Conservation (phyloP, 2,888 invertebrate genomes). For the Punctoribates punctum region DNA sequence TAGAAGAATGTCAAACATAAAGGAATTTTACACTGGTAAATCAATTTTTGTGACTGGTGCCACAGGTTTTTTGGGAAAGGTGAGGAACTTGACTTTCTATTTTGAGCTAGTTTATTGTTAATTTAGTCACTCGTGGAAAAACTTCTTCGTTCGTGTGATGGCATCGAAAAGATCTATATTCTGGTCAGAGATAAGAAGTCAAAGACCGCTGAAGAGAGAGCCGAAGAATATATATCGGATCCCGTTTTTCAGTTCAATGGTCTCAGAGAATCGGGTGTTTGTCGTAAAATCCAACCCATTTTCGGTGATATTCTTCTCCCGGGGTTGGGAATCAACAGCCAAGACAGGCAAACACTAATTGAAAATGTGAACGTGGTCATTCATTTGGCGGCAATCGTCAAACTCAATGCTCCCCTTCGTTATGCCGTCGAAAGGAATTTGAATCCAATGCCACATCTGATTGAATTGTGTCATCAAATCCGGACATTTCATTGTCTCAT, state of each 20-base stretch:
- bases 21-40: not conserved
- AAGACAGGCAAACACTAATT: not conserved
- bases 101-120: too few species aligned
- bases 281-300: not conserved
- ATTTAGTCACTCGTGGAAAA: not conserved
- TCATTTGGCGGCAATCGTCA: not conserved
- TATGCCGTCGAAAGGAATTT: not conserved
- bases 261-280: not conserved
- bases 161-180: not conserved
- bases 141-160: not conserved
- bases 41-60: not conserved
- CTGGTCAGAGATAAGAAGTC: not conserved
- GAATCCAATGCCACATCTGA: not conserved
- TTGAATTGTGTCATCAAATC: constrained; percentile 24
- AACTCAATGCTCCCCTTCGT: not conserved
- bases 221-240: not conserved
- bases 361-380: not conserved
- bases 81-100: not conserved
- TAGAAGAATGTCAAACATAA: not conserved
- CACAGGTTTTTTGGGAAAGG: not conserved
- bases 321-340: not conserved
- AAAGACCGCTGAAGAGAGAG: not conserved
- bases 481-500: not conserved
- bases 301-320: not conserved
- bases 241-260: not conserved